phyloP scores from a whole-genome alignment of 2,113 vertebrate genomes.

The Arothron firmamentum region DNA sequence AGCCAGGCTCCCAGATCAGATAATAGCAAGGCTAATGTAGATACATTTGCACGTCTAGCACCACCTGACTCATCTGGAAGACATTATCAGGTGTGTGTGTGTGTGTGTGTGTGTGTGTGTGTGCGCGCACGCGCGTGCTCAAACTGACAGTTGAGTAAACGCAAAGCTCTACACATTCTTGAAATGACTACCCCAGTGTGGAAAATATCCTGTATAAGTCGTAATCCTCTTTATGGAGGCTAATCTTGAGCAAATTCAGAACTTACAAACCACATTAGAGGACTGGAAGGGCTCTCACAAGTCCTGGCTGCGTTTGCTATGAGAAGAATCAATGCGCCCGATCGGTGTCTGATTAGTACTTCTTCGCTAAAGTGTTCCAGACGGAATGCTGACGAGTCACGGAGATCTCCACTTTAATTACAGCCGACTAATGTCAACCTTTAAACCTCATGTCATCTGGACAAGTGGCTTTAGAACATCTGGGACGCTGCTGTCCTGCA shows the following conservation, averaged over 20 bases:
- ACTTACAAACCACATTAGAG: slow-evolving; percentile 50
- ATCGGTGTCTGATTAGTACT: slow-evolving; percentile 38
- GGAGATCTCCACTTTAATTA: slow-evolving; percentile 22
- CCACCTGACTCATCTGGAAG: slow-evolving; percentile 22
- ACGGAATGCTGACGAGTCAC: slow-evolving; percentile 41
- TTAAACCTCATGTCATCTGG: slow-evolving; percentile 35
- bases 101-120: background rate
- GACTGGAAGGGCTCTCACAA: slow-evolving; percentile 37
- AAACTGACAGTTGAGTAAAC: slow-evolving; percentile 73
- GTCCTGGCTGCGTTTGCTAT: slow-evolving; percentile 1
- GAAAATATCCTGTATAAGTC: slow-evolving; percentile 59
- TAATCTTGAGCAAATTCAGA: slow-evolving; percentile 63
- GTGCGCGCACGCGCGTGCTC: slow-evolving; percentile 19
- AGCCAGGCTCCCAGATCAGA: slow-evolving; percentile 64
- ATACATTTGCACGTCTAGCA: slow-evolving; percentile 57
- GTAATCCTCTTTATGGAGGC: slow-evolving; percentile 67
- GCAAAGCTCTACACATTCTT: slow-evolving; percentile 72
- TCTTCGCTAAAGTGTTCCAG: slow-evolving; percentile 31
- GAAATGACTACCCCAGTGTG: slow-evolving; percentile 58
- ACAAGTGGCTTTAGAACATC: slow-evolving; percentile 5
- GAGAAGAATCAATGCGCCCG: slow-evolving; percentile 28
- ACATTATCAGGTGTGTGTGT: slow-evolving; percentile 21
- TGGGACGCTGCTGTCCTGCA: background rate
- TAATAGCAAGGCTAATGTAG: slow-evolving; percentile 65
- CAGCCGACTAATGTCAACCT: slow-evolving; percentile 14